These are phyloP conservation scores for Hydroisotoma schaefferi DNA, from an alignment of 2,888 invertebrate genomes.

Conservation along the genomic window DNA sequence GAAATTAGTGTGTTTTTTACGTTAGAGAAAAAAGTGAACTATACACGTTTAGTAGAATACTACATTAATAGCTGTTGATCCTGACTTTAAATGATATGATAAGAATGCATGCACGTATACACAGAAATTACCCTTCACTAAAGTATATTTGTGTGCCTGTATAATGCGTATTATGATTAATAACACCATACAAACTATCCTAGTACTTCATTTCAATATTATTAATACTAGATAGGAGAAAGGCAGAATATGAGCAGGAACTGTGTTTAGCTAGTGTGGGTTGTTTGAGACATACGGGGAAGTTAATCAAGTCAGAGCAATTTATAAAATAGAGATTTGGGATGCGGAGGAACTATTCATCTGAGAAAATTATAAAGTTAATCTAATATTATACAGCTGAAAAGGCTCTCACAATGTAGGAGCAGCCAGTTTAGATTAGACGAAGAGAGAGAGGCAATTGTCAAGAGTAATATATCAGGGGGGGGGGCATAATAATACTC, in stretches of 20 bases:
- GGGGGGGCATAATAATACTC: constrained; percentile 31
- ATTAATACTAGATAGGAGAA: too few relatives aligned
- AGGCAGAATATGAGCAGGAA: background rate
- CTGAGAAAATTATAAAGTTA: constrained; percentile 48
- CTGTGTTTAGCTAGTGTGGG: background rate
- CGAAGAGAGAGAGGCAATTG: constrained; percentile 38
- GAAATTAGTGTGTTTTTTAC: too few relatives aligned
- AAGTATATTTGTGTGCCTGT: too few relatives aligned
- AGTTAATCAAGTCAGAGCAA: constrained; percentile 38
- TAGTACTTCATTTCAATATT: too few relatives aligned
- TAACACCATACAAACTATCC: too few relatives aligned
- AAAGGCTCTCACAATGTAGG: constrained; percentile 44
- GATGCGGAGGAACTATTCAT: constrained; percentile 37
- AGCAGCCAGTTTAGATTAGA: constrained; percentile 44
- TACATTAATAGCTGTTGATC: too few relatives aligned
- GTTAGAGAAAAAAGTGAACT: too few relatives aligned
- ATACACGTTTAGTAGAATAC: too few relatives aligned
- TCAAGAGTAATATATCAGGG: constrained; percentile 43
- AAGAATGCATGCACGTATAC: too few relatives aligned
- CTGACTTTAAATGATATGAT: too few relatives aligned
- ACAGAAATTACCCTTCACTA: too few relatives aligned
- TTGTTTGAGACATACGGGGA: constrained; percentile 24
- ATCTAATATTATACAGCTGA: constrained; percentile 47
- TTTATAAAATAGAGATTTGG: constrained; percentile 44
- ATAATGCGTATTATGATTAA: too few relatives aligned